These are phyloP conservation scores for Cataglyphis albicans DNA, from an alignment of 2,888 invertebrate species.

Conservation along the genomic window DNA sequence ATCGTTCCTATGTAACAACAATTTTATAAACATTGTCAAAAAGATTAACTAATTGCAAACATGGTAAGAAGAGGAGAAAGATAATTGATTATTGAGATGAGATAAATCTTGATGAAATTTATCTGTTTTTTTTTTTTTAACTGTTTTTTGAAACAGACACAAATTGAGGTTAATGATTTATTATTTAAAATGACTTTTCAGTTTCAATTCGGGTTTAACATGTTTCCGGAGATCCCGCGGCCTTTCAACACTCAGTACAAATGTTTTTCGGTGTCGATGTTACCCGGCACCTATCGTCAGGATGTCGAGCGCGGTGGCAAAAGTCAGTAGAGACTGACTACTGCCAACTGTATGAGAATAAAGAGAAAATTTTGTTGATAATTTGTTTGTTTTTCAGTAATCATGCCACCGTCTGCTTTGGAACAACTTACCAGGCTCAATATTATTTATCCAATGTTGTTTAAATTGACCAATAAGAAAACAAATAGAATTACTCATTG, in stretches of 20 bases:
- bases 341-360: neutral
- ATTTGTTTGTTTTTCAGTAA: conserved; percentile 89
- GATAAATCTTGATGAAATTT: conserved; percentile 21
- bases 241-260: conserved; percentile 94
- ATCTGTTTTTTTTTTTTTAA: conserved; percentile 21
- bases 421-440: conserved; percentile 97
- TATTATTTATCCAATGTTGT: conserved; percentile 99
- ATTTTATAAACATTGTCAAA: neutral
- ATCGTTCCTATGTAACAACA: neutral
- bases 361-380: neutral
- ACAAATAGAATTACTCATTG: conserved; percentile 96
- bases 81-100: neutral
- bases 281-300: conserved; percentile 96
- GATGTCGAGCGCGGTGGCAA: conserved; percentile 98
- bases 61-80: conserved; percentile 62
- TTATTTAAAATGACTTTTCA: conserved; percentile 71
- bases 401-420: conserved; percentile 98
- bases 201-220: conserved; percentile 95
- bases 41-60: conserved; percentile 31
- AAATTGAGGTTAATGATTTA: conserved; percentile 69
- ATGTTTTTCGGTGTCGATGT: conserved; percentile 98
- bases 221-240: conserved; percentile 94
- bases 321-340: conserved; percentile 88
- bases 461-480: conserved; percentile 96
- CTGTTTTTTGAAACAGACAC: conserved; percentile 8